Conservation (phyloP, 23 tunicate species). For the Botrylloides violaceus region DNA sequence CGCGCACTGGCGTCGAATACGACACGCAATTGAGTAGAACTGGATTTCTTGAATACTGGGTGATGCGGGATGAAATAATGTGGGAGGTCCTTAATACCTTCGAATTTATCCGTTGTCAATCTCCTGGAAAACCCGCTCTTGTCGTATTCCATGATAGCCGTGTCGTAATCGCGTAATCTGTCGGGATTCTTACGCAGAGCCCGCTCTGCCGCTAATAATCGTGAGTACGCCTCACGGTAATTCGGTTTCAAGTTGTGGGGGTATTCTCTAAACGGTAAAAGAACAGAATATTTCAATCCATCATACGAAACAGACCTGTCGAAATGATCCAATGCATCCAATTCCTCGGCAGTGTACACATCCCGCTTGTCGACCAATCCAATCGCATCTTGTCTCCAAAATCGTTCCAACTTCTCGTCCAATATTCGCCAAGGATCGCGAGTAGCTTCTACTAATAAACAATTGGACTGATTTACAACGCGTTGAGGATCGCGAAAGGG, state of each 20-base stretch:
- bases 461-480: neutral
- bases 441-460: neutral
- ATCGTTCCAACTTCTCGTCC: neutral
- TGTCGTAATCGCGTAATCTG: too few relatives aligned
- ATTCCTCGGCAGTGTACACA: constrained; percentile 2
- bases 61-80: too few relatives aligned
- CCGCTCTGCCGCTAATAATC: too few relatives aligned
- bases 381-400: constrained; percentile 12
- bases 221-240: too few relatives aligned
- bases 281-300: neutral
- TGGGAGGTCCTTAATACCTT: too few relatives aligned
- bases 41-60: too few relatives aligned
- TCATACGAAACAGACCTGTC: neutral
- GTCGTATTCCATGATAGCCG: too few relatives aligned
- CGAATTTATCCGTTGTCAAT: too few relatives aligned
- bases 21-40: too few relatives aligned
- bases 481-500: neutral
- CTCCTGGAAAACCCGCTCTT: too few relatives aligned
- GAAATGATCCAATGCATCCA: neutral
- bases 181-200: too few relatives aligned
- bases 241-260: neutral
- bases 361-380: neutral
- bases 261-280: constrained; percentile 1
- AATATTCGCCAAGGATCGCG: neutral
- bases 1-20: too few relatives aligned